Base-by-base conservation (phyloP, 1,140 invertebrate genomes). In the Chymomyza costata region DNA sequence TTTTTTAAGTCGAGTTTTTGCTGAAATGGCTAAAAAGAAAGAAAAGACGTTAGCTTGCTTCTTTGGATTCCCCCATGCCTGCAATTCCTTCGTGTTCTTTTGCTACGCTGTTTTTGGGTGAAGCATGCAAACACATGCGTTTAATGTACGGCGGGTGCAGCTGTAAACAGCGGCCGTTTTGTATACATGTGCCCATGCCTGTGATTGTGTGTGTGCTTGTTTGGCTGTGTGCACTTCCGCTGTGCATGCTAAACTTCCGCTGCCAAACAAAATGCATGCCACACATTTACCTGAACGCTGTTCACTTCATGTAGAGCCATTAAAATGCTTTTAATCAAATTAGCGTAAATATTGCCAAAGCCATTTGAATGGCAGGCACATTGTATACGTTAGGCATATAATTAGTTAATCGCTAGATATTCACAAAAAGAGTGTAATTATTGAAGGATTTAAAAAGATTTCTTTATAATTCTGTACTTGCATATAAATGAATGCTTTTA, bases 281-380 rank as follows among this genome's bases (percentile, higher is more conserved):
- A 58, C 45, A 53, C 59, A 61, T 71, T 76, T 80, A 65, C 71
- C 73, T 64, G 51, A 21, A 62, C 48, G 21, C n/a, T 41, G 57
- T 63, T 25, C 19, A 17, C 8, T 30, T 50, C 54, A 39, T 59
- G 49, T 62, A 57, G 49, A 60, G 67, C 67, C 73, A 78, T 80
- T 78, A 80, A 78, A 78, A 78, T 64, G 73, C 63, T 78, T 78
- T 78, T 78, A 78, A 78, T 78, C 73, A 78, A 78, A 78, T 78
- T 73, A 73, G 54, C 73, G 63, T 41, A 73, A 80, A 78, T 73
- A 80, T 80, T 68, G 10, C n/a, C n/a, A n/a, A n/a, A n/a, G n/a
- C n/a, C n/a, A n/a, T n/a, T n/a, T n/a, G n/a, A n/a, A n/a, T n/a
- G n/a, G n/a, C n/a, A n/a, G n/a, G 25, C 25, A 10, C 25, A 28